Base-by-base conservation (phyloP, 2,113 vertebrate genomes). In the Pagrus major region DNA sequence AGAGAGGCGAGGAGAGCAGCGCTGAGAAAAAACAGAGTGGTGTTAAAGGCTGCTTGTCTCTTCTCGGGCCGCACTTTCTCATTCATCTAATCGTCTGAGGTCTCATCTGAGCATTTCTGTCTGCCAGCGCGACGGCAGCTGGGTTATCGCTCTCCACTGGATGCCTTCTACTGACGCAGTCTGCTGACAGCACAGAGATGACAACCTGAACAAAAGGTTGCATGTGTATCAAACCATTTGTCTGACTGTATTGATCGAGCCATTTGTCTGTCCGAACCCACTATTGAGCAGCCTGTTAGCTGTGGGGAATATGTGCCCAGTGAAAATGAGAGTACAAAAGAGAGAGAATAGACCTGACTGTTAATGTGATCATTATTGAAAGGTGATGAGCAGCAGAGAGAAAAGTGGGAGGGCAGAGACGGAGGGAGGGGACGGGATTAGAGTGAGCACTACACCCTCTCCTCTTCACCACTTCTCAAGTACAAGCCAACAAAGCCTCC, bases 331-430 rank as follows among this genome's bases (percentile, higher is more conserved):
- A 35, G n/a, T 9, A 64, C 27, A 73, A 42, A 68, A 41, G 29
- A 70, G 55, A 20, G 14, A 76, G 44, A 78, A 71, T 33, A 81
- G 86, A 79, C 76, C 21, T 41, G 27, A 80, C 66, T 3, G 71
- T 60, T 81, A 51, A 76, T 66, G 75, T 20, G 42, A 70, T 85
- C n/a, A 47, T 76, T 76, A 64, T 56, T 80, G 76, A 87, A 58
- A 89, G 71, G 41, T 88, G 83, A 86, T 51, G 81, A 84, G 77
- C 66, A 72, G 59, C 58, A 49, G 81, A 55, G 71, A 81, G 86
- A 33, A 39, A 72, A 31, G 71, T 1, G 80, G 68, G 82, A 76
- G 79, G 76, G 83, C 12, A 65, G 66, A 71, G 63, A 64, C 11
- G 16, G 60, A 51, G 49, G 71, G 65, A 55, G 80, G 29, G 52